Evolutionary conservation across 1,140 invertebrate genomes (phyloP).

Genomic region (Philotrypesis tridentata): DNA sequence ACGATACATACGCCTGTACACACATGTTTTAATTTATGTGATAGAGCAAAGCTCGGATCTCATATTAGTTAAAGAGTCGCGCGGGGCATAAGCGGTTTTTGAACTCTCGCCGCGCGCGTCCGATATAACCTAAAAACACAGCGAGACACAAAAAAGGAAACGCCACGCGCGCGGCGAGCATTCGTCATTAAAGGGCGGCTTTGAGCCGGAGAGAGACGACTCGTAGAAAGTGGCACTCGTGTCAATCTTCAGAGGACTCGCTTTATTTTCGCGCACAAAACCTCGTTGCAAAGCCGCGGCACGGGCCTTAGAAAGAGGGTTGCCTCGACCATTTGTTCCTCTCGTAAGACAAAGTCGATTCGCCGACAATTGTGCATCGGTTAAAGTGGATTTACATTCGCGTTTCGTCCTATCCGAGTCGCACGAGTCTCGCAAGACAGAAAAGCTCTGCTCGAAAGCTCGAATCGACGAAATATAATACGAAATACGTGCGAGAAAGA

Average conservation of each 20-base stretch:
- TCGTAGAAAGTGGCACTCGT: constrained; percentile 32
- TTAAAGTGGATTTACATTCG: neutral
- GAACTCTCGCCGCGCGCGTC: neutral
- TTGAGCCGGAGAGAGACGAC: constrained; percentile 15
- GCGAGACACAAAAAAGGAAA: constrained; percentile 25
- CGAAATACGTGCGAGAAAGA: too few relatives aligned
- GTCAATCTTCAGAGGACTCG: constrained; percentile 2
- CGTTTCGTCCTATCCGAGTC: neutral
- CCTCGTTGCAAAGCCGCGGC: neutral
- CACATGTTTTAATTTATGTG: too few relatives aligned
- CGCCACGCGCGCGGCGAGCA: neutral
- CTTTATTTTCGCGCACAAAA: constrained; percentile 8
- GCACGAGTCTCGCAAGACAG: neutral
- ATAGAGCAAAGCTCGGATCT: neutral
- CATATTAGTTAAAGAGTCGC: too few relatives aligned
- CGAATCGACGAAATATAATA: neutral
- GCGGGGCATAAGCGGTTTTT: too few relatives aligned
- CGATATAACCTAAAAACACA: constrained; percentile 31
- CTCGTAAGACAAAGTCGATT: constrained; percentile 8
- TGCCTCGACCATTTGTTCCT: constrained; percentile 2
- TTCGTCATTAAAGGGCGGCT: constrained; percentile 35
- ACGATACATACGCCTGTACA: too few relatives aligned
- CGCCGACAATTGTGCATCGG: neutral
- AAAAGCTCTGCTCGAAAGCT: neutral
- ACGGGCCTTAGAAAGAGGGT: neutral